These are phyloP conservation scores for Cheilosia variabilis DNA, from an alignment of 2,888 invertebrate species.

Conservation along the genomic window DNA sequence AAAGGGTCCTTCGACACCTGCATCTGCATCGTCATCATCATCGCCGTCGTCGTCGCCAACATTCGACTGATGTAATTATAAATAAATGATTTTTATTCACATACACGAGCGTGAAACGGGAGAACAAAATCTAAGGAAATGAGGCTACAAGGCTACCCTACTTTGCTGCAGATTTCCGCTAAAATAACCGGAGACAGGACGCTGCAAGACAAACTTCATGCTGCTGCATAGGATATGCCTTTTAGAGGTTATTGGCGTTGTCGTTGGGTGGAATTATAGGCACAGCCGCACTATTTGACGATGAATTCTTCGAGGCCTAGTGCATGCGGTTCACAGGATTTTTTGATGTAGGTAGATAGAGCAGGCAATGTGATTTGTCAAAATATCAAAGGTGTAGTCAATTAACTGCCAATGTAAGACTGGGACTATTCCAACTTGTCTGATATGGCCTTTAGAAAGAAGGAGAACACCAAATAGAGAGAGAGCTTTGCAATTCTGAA, in stretches of 20 bases:
- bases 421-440: no score
- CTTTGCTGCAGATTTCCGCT: conserved; percentile 24
- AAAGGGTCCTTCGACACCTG: conserved; percentile 75
- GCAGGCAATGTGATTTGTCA: no score
- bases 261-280: not conserved
- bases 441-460: no score
- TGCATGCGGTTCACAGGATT: no score
- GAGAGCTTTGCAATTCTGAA: no score
- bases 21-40: conserved; percentile 23
- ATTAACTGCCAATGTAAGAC: no score
- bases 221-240: not conserved
- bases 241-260: conserved; percentile 19
- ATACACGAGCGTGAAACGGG: conserved; percentile 55
- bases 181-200: not conserved
- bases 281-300: no score
- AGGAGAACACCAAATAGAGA: no score
- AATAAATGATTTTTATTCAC: conserved; percentile 74
- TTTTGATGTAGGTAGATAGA: no score
- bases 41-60: conserved; percentile 47
- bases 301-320: no score
- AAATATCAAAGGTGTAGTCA: no score
- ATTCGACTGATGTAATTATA: conserved; percentile 71
- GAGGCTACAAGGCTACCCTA: conserved; percentile 68
- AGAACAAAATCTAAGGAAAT: conserved; percentile 26
- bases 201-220: not conserved